These are phyloP conservation scores for Ailuropoda melanoleuca DNA, from an alignment of 2,113 vertebrate species.

Conservation along the genomic window DNA sequence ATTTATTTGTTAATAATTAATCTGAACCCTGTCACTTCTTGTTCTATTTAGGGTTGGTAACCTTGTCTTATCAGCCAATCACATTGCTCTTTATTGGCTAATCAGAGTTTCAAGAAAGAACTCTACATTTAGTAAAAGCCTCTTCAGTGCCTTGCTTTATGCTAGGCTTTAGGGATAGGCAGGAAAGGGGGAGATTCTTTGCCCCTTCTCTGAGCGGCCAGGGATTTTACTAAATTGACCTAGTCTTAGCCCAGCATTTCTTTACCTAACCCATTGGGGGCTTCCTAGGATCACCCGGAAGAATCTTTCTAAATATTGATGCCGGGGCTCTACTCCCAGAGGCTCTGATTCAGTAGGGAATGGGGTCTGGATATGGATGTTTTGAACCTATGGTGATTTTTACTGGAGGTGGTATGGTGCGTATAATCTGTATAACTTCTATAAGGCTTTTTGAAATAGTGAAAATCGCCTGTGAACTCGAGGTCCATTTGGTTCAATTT, in stretches of 20 bases:
- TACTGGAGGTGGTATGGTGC: background rate
- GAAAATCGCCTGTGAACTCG: background rate
- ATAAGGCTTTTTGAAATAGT: background rate
- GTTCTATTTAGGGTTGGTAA: background rate
- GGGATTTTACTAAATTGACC: background rate
- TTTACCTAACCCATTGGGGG: background rate
- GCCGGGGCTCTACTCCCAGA: background rate
- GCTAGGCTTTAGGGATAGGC: background rate
- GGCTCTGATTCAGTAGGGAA: background rate
- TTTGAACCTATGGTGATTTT: slow-evolving; percentile 1
- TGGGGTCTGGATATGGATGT: background rate
- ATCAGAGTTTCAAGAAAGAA: background rate
- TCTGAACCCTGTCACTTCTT: background rate
- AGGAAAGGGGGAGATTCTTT: background rate
- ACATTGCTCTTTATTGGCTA: background rate
- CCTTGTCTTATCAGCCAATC: background rate
- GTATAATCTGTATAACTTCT: background rate
- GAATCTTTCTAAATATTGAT: background rate
- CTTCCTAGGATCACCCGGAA: background rate
- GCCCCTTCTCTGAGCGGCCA: background rate
- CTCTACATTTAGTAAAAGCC: background rate
- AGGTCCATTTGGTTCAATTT: background rate
- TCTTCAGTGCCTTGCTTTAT: background rate
- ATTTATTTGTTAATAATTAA: background rate
- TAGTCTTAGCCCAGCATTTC: background rate